Base-by-base conservation (phyloP, 2,797 vertebrate species). In the Poeciliopsis presidionis region DNA sequence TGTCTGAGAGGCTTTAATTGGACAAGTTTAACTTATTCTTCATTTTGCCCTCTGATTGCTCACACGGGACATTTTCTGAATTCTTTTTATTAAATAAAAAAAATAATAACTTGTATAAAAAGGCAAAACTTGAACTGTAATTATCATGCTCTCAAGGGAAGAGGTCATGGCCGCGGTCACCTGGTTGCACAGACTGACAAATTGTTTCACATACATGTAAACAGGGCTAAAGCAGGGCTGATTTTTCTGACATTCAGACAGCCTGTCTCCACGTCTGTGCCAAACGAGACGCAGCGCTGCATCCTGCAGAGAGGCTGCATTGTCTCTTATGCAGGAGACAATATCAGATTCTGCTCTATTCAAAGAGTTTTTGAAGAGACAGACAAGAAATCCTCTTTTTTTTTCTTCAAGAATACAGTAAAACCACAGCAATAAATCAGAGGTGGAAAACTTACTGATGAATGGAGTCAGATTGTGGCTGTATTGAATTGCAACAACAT, bases 401-500 rank as follows among this genome's bases (percentile, higher is more conserved):
- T 80, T 88, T 80, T 74, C 76, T 80, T 87, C 81, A 82, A 76
- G 61, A 75, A 57, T 71, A 80, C 73, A 75, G 81, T 80, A 82
- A 78, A 69, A 76, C 73, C 75, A 70, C 47, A 55, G 81, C 67
- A 7, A 63, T 81, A 43, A 78, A 61, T 49, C 78, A 79, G 76
- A 85, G 39, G 82, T 59, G 83, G 84, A 88, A 89, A 86, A 81
- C 47, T 1, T 47, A 75, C 80, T 76, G 85, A 89, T 84, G 85
- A 93, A 88, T 79, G 86, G 78, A 79, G 82, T 5, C 30, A 76
- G 83, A 72, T 83, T 70, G 74, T 46, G 75, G 61, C 75, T 55
- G 90, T 84, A 88, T 95, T 92, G 79, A 88, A 77, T 94, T 92
- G 82, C 93, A 86, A 57, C 77, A 77, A 65, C 91, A 92, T 94